Percentiles rank a stretch among this genome's conserved stretches.
Evolutionary conservation across 2,113 vertebrate species (phyloP).

Genomic region (Bathybates hornii): DNA sequence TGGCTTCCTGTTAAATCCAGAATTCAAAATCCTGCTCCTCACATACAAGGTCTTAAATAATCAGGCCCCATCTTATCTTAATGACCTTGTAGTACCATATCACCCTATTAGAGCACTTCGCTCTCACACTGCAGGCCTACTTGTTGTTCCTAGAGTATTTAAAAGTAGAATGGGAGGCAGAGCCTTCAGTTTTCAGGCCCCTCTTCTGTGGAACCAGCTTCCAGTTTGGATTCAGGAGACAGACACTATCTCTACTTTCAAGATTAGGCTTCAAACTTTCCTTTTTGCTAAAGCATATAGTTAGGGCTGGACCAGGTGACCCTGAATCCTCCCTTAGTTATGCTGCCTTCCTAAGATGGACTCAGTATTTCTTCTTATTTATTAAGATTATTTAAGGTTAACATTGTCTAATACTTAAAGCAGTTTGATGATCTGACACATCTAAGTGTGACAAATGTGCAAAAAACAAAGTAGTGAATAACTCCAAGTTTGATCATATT

Average conservation of each 20-base stretch:
- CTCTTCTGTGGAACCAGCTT: background rate
- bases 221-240: background rate
- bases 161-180: background rate
- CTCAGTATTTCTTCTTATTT: background rate
- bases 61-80: too few species aligned
- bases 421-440: background rate
- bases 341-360: background rate
- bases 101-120: too few species aligned
- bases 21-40: too few species aligned
- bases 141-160: background rate
- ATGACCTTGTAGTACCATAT: too few species aligned
- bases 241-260: background rate
- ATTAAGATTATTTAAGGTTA: background rate
- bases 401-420: background rate
- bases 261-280: background rate
- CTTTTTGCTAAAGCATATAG: background rate
- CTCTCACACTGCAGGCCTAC: accelerated
- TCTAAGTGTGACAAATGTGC: background rate
- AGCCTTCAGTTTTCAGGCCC: background rate
- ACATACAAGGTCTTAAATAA: too few species aligned
- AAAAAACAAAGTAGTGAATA: background rate
- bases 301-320: background rate
- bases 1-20: too few species aligned
- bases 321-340: background rate
- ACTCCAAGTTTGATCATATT: background rate